Conservation (phyloP, 2,888 invertebrate genomes). For the Apotomis capreana region DNA sequence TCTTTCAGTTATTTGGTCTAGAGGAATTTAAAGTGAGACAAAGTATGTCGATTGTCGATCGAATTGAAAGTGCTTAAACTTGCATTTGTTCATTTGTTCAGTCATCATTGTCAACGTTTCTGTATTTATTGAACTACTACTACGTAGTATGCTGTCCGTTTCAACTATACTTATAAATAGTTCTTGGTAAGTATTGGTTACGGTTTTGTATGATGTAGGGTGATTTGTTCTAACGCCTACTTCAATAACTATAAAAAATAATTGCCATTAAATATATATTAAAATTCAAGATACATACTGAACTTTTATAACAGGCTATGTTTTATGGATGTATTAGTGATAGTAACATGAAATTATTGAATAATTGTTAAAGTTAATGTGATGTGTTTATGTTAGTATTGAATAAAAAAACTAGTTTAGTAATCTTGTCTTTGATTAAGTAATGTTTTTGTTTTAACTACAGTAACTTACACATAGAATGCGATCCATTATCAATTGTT, state of each 20-base stretch:
- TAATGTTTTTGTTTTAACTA: too few species aligned
- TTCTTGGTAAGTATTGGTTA: too few species aligned
- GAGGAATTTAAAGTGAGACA: not conserved
- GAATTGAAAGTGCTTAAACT: not conserved
- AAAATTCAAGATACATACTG: not conserved
- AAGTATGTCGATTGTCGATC: not conserved
- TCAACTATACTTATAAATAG: too few species aligned
- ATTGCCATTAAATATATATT: not conserved
- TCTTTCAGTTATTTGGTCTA: not conserved
- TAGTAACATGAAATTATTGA: not conserved
- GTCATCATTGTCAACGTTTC: too few species aligned
- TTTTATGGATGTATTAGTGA: not conserved
- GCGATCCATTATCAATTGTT: too few species aligned
- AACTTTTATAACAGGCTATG: not conserved
- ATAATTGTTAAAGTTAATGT: not conserved
- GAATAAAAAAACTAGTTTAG: too few species aligned
- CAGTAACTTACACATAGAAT: too few species aligned
- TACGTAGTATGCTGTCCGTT: too few species aligned
- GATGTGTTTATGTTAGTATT: constrained; percentile 1
- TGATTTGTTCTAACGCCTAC: not conserved
- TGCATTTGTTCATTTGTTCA: too few species aligned
- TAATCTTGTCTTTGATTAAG: too few species aligned
- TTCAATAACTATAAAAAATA: not conserved
- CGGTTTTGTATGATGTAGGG: not conserved
- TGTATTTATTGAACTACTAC: too few species aligned